A percentile compares a stretch with the other conserved stretches of the same genome.
Conservation (phyloP, 1,140 invertebrate species). For the Piezodorus guildinii region DNA sequence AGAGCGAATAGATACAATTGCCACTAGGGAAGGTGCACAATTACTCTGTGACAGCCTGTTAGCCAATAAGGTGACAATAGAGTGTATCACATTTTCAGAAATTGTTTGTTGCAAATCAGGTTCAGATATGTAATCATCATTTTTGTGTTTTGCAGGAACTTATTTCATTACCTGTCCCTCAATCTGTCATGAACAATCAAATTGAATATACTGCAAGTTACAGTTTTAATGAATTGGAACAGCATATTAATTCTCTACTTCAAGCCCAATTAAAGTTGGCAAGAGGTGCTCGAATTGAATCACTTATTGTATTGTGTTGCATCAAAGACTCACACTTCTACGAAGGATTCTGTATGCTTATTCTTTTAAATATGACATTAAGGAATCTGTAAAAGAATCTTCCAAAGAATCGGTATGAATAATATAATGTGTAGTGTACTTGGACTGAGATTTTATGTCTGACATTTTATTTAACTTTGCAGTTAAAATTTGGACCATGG, state of each 20-base stretch:
- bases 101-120: background rate
- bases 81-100: background rate
- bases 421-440: no score
- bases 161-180: conserved; percentile 30
- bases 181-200: conserved; percentile 31
- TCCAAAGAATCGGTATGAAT: no score
- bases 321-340: conserved; percentile 45
- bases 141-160: conserved; percentile 31
- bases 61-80: conserved; percentile 36
- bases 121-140: background rate
- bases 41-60: conserved; percentile 43
- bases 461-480: background rate
- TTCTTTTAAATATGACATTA: conserved; percentile 42
- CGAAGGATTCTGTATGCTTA: conserved; percentile 48
- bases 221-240: conserved; percentile 38
- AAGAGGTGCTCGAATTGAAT: conserved; percentile 41
- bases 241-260: conserved; percentile 41
- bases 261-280: conserved; percentile 43
- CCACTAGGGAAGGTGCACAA: conserved; percentile 40
- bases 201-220: conserved; percentile 29
- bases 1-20: conserved; percentile 45
- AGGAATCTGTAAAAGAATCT: conserved; percentile 31
- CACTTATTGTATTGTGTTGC: conserved; percentile 43
- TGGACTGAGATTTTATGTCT: no score
- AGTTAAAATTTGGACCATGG: background rate